These are phyloP conservation scores for Ips typographus DNA, from an alignment of 1,140 invertebrate genomes.

Conservation along the genomic window DNA sequence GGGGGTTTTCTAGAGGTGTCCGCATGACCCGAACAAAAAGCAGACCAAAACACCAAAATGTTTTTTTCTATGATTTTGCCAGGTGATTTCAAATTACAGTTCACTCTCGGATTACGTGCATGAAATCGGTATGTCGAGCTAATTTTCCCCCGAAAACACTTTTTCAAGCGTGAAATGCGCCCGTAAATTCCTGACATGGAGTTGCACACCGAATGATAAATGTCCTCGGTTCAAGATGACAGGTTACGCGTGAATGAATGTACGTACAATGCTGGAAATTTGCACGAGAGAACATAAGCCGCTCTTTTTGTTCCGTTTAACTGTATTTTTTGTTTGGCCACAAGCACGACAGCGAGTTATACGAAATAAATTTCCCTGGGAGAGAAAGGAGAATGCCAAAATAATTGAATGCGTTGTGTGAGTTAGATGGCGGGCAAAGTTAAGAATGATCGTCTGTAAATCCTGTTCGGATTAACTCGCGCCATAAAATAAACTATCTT, in stretches of 20 bases:
- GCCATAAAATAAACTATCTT: conserved; percentile 11
- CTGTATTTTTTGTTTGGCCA: no score
- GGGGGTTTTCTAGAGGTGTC: no score
- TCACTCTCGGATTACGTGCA: no score
- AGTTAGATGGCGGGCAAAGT: neutral
- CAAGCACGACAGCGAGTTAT: no score
- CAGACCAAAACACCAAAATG: no score
- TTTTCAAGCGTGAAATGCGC: neutral
- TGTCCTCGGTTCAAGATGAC: neutral
- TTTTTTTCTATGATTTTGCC: no score
- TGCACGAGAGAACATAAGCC: neutral
- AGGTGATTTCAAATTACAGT: no score
- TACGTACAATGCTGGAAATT: neutral
- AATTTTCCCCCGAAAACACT: no score
- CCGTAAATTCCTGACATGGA: neutral
- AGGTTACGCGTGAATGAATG: conserved; percentile 5
- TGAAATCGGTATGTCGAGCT: no score
- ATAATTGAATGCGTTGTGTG: neutral
- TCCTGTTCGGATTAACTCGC: neutral
- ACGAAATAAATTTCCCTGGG: neutral
- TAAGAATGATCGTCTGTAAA: conserved; percentile 1
- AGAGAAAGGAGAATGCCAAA: conserved; percentile 2
- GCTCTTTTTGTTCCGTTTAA: no score
- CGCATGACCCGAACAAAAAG: no score
- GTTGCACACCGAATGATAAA: neutral